A percentile compares a stretch with the other conserved stretches of the same genome.
Conservation (phyloP, 2,888 invertebrate species). For the Ectemnius continuus region DNA sequence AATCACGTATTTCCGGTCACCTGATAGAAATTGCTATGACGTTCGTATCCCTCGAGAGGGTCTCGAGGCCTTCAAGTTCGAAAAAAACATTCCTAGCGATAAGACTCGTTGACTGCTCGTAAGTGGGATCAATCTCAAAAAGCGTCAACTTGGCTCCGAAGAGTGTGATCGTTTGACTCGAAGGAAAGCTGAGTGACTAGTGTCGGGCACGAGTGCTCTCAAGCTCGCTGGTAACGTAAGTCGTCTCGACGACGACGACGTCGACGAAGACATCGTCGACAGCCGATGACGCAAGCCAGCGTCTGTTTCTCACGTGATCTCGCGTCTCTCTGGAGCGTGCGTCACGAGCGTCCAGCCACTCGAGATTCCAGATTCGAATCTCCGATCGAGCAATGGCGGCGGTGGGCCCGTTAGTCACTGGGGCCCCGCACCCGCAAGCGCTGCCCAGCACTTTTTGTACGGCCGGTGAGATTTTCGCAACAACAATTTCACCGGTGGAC, state of each 20-base stretch:
- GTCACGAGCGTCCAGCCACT: constrained; percentile 29
- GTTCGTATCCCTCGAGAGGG: background rate
- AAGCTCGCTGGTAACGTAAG: background rate
- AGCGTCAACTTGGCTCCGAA: background rate
- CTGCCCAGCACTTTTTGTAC: constrained; percentile 9
- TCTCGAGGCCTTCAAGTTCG: background rate
- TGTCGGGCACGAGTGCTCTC: background rate
- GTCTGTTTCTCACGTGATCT: constrained; percentile 35
- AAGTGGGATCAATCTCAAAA: constrained; percentile 1
- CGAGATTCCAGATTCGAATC: constrained; percentile 54
- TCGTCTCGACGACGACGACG: no score
- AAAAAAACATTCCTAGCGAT: background rate
- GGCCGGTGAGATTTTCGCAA: constrained; percentile 55
- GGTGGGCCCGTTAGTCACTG: constrained; percentile 51
- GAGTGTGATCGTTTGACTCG: background rate
- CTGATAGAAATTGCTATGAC: background rate
- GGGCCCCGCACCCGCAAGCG: constrained; percentile 9
- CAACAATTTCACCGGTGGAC: constrained; percentile 53
- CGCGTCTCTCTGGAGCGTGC: background rate
- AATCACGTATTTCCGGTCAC: constrained; percentile 7
- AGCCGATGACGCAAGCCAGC: constrained; percentile 27
- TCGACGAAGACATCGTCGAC: background rate
- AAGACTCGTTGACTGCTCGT: background rate
- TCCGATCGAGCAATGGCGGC: constrained; percentile 22
- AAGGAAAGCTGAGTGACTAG: background rate